Base-by-base conservation (phyloP, 2,888 invertebrate species). In the Agrochola lota region DNA sequence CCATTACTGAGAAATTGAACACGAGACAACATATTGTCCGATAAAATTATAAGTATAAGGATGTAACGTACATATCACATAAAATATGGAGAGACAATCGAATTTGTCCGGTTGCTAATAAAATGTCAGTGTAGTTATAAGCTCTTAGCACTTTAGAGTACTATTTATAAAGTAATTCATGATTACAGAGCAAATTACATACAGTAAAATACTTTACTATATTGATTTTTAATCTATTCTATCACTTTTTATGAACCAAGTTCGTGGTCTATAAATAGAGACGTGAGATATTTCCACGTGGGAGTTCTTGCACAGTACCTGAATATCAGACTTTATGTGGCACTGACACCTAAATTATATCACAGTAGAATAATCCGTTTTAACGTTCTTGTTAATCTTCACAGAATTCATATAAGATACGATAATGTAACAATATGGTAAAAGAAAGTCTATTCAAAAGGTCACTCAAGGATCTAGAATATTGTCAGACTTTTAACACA, bases 201-300 rank as follows among this genome's bases (percentile, higher is more conserved):
- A 52, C 40, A 35, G 40, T 49, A 55, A 74, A 84, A 77, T 67
- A 63, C 64, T 12, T 40, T 63, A 63, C 0, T 81, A 64, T 57
- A 84, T 72, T 60, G 88, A 89, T 91, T 94, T 93, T 89, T 90
- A 90, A 91, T 91, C 89, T 91, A 87, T 89, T 88, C 91, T 92
- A 94, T 92, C 90, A 93, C 90, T 93, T 94, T 94, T 93, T 91
- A 91, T 89, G 95, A 94, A 95, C 94, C 95, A 95, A 95, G 94
- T 95, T 94, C 94, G 93, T 91, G 90, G 90, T 95, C 96, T 96
- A 96, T 94, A 94, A 95, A 96, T 96, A 96, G 96, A 95, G 95
- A 92, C 93, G 95, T 93, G 95, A 95, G 95, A 93, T 95, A 96
- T 96, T 95, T 95, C 96, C 96, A 96, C 96, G 96, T 96, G 96